Evolutionary conservation across 2,797 vertebrate species (phyloP).

Genomic region (Falco columbarius): DNA sequence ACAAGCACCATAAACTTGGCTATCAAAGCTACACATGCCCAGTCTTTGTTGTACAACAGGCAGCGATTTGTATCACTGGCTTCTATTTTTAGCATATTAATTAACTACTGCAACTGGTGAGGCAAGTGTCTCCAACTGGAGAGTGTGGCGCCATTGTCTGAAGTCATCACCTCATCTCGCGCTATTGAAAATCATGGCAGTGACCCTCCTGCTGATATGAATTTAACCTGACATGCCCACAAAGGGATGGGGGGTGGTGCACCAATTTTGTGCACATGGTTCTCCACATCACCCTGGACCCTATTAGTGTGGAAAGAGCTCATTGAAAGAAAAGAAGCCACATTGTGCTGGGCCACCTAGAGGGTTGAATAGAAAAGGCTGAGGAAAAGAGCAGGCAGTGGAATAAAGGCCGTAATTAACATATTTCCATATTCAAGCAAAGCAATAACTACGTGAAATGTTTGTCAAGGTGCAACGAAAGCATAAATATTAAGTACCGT

Average conservation of each 20-base stretch:
- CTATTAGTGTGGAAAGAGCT: slow-evolving; percentile 77
- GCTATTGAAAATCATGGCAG: slow-evolving; percentile 86
- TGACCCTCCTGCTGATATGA: slow-evolving; percentile 83
- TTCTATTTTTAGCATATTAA: slow-evolving; percentile 88
- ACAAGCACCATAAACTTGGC: slow-evolving; percentile 75
- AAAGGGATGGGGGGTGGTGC: slow-evolving; percentile 79
- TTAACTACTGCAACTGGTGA: slow-evolving; percentile 82
- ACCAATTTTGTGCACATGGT: slow-evolving; percentile 80
- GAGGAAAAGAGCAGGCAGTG: slow-evolving; percentile 77
- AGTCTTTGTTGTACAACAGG: slow-evolving; percentile 83
- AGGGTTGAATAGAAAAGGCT: slow-evolving; percentile 76
- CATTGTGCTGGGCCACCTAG: slow-evolving; percentile 88
- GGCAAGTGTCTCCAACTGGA: slow-evolving; percentile 80
- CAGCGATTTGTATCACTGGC: slow-evolving; percentile 81
- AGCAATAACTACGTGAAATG: slow-evolving; percentile 83
- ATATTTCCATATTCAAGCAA: slow-evolving; percentile 89
- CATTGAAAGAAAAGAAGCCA: slow-evolving; percentile 64
- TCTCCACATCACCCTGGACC: slow-evolving; percentile 84
- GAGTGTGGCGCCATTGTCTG: slow-evolving; percentile 87
- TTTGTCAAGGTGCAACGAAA: slow-evolving; percentile 76
- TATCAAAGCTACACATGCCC: slow-evolving; percentile 82
- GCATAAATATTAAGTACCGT: slow-evolving; percentile 32
- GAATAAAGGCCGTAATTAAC: slow-evolving; percentile 81
- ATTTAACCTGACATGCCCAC: slow-evolving; percentile 84
- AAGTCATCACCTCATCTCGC: slow-evolving; percentile 88